Evolutionary conservation across 2,113 vertebrate species (phyloP), one percentile per base, ranked within the genome.

Genomic region (Sander vitreus): DNA sequence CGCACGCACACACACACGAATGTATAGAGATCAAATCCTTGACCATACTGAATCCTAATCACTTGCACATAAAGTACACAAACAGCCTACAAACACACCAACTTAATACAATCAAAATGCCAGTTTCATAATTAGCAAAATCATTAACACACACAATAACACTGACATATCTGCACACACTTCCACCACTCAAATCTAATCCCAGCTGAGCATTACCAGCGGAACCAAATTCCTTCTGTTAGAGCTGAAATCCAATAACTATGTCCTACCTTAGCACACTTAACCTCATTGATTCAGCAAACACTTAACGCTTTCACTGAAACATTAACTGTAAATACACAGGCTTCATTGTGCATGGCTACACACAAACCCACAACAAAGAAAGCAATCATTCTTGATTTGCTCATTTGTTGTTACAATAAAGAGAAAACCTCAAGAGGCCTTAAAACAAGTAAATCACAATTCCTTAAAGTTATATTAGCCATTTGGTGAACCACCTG

Each of bases 141-240:
- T 67, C 39, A 75, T 77, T 55, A 80, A 69, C 33, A 30, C 65
- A 63, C 36, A n/a, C n/a, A 23, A 64, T n/a, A 47, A 33, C 48
- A 1, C 11, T 11, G 57, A 55, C 57, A 80, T 2, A 57, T 69
- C 43, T 21, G 45, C 60, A 54, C 69, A 79, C 73, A 71, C 60
- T 78, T 58, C 58, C 6, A 80, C n/a, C 73, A 53, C 45, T 68
- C 57, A 27, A 10, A 70, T 69, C 58, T 76, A 86, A 89, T 82
- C 68, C 45, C 16, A 18, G 33, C 45, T 59, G 55, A 81, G 59
- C 73, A 76, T 86, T 55, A 75, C 21, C 65, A 59, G 50, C 50
- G 48, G 16, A 64, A 81, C 19, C 76, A 88, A 85, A 85, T 83
- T 77, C 63, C 23, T 30, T 60, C 65, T 76, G 50, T 64, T 76